Percentiles rank a stretch among this genome's conserved stretches.
Evolutionary conservation across 2,888 invertebrate species (phyloP).

Genomic region (Sinhomidia bicolor): DNA sequence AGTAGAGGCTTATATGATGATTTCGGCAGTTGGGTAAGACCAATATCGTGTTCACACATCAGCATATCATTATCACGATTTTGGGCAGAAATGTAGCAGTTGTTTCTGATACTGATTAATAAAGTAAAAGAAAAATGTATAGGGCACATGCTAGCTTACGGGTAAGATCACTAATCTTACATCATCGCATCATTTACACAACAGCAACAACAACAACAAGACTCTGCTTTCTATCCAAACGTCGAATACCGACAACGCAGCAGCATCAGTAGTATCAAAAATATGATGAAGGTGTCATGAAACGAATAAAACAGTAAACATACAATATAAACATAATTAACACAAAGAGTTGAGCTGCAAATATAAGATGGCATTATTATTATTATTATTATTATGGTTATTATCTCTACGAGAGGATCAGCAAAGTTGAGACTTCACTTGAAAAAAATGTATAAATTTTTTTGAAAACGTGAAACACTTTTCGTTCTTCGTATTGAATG

Average conservation of each 20-base stretch:
- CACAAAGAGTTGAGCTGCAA: conserved; percentile 42
- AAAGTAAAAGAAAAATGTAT: conserved; percentile 7
- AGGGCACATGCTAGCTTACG: conserved; percentile 23
- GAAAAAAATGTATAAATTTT: not conserved
- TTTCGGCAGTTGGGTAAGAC: not conserved
- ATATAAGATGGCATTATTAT: conserved; percentile 27
- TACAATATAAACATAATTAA: conserved; percentile 44
- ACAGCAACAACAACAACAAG: too few species aligned
- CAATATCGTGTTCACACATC: conserved; percentile 22
- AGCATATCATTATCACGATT: conserved; percentile 27
- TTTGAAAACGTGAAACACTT: conserved; percentile 27
- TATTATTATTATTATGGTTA: conserved; percentile 12
- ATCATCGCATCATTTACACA: conserved; percentile 20
- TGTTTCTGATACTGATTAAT: conserved; percentile 30
- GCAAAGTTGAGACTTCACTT: not conserved
- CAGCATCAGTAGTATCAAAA: not conserved
- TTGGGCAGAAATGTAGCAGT: conserved; percentile 3
- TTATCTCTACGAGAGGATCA: conserved; percentile 36
- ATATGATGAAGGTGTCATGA: conserved; percentile 50
- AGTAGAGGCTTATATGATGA: not conserved
- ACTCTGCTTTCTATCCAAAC: not conserved
- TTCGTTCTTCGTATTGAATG: conserved; percentile 2
- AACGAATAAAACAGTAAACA: conserved; percentile 30
- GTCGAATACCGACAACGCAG: not conserved
- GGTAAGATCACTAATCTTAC: conserved; percentile 28